phyloP scores from a whole-genome alignment of 2,888 invertebrate genomes.

The Clostera curtula region DNA sequence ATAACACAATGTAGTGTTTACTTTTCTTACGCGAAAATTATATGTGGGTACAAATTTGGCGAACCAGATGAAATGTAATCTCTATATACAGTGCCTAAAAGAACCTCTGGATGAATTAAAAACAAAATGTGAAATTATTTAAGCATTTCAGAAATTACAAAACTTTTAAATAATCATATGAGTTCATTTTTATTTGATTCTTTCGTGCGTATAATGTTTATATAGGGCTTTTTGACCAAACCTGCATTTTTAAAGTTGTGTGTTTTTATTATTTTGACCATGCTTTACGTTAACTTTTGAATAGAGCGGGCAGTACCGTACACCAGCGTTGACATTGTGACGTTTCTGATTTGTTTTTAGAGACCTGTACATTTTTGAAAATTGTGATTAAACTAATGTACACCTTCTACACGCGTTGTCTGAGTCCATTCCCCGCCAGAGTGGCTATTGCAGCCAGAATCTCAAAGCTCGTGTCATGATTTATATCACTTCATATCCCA shows the following conservation, averaged over 20 bases:
- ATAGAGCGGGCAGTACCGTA: too few relatives aligned
- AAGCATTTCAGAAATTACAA: constrained; percentile 52
- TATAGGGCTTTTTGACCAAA: too few relatives aligned
- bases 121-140: constrained; percentile 43
- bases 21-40: constrained; percentile 19
- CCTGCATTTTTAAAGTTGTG: too few relatives aligned
- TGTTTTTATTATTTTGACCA: too few relatives aligned
- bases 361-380: constrained; percentile 45
- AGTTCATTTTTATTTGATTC: constrained; percentile 52
- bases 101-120: constrained; percentile 52
- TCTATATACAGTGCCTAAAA: constrained; percentile 58
- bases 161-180: constrained; percentile 46
- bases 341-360: too few relatives aligned
- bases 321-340: too few relatives aligned
- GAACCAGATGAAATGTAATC: constrained; percentile 28
- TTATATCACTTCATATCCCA: too few relatives aligned
- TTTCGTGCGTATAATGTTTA: constrained; percentile 57
- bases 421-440: too few relatives aligned
- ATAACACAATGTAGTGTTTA: constrained; percentile 17
- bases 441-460: too few relatives aligned
- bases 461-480: too few relatives aligned
- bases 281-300: too few relatives aligned
- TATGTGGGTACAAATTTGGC: constrained; percentile 35
- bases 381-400: constrained; percentile 51
- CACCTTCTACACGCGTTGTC: constrained; percentile 33